Conservation (phyloP, 2,888 invertebrate genomes). For the Stenodera caucasica region DNA sequence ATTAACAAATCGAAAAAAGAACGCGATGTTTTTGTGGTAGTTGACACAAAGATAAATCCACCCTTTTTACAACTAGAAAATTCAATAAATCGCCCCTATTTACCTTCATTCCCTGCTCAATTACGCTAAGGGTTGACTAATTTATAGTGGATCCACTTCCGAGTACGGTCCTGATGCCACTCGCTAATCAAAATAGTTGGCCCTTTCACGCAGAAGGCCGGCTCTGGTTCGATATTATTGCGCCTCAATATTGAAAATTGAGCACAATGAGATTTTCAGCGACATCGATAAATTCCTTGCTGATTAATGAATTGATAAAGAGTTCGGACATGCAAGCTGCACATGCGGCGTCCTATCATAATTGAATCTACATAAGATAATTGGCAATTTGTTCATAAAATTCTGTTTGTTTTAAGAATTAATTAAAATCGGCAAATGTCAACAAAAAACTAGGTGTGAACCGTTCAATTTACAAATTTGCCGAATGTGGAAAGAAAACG, state of each 20-base stretch:
- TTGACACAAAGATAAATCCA: neutral
- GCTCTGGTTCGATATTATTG: too few relatives aligned
- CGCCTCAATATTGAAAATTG: too few relatives aligned
- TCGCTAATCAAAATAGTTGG: too few relatives aligned
- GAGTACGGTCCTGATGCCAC: too few relatives aligned
- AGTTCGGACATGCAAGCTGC: neutral
- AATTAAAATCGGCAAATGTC: constrained; percentile 1
- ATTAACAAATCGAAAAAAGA: constrained; percentile 11
- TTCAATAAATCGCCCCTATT: constrained; percentile 15
- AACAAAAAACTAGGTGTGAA: constrained; percentile 1
- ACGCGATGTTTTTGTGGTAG: neutral
- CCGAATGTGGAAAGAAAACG: neutral
- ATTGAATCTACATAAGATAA: constrained; percentile 6
- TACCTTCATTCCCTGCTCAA: constrained; percentile 21
- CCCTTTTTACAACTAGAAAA: constrained; percentile 13
- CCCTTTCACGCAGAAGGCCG: too few relatives aligned
- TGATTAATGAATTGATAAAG: too few relatives aligned
- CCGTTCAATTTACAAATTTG: neutral
- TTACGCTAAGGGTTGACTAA: constrained; percentile 11
- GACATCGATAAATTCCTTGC: too few relatives aligned
- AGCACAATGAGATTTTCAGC: too few relatives aligned
- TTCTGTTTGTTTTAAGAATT: neutral
- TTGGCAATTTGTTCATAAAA: neutral
- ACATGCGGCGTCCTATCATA: neutral
- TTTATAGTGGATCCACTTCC: too few relatives aligned